phyloP scores from a whole-genome alignment of 2,113 vertebrate species.

The Eurystomus gularis region DNA sequence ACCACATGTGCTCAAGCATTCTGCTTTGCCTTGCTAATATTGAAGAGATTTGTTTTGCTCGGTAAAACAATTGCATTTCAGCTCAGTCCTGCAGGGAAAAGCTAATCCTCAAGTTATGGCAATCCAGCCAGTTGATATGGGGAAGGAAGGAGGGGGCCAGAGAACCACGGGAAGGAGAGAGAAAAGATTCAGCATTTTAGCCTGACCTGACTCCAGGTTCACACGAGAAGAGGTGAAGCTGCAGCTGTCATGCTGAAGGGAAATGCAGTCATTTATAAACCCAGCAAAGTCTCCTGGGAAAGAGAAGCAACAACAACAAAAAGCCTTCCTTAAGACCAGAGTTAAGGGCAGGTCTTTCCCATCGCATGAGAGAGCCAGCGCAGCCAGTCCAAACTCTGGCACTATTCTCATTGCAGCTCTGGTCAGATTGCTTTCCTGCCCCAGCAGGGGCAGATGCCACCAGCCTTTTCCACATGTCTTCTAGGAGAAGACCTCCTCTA shows the following conservation, averaged over 20 bases:
- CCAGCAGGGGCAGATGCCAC: not conserved
- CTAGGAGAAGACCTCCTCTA: not conserved
- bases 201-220: slow-evolving; percentile 57
- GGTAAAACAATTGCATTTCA: slow-evolving; percentile 38
- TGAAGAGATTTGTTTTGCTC: slow-evolving; percentile 57
- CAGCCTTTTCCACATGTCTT: not conserved
- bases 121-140: slow-evolving; percentile 23
- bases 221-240: slow-evolving; percentile 55
- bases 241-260: slow-evolving; percentile 43
- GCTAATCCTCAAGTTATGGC: slow-evolving; percentile 60
- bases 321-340: not conserved
- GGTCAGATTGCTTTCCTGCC: not conserved
- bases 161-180: slow-evolving; percentile 35
- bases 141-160: slow-evolving; percentile 11
- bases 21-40: slow-evolving; percentile 56
- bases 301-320: not conserved
- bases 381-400: not conserved
- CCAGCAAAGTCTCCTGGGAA: slow-evolving; percentile 1
- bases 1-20: slow-evolving; percentile 56
- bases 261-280: slow-evolving; percentile 27
- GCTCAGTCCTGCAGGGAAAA: slow-evolving; percentile 47
- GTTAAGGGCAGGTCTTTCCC: slow-evolving; percentile 20
- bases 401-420: not conserved
- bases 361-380: not conserved
- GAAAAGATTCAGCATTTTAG: slow-evolving; percentile 38